A percentile compares a stretch with the other conserved stretches of the same genome.
Conservation (phyloP, 2,797 vertebrate genomes). For the Malacoraja senta region DNA sequence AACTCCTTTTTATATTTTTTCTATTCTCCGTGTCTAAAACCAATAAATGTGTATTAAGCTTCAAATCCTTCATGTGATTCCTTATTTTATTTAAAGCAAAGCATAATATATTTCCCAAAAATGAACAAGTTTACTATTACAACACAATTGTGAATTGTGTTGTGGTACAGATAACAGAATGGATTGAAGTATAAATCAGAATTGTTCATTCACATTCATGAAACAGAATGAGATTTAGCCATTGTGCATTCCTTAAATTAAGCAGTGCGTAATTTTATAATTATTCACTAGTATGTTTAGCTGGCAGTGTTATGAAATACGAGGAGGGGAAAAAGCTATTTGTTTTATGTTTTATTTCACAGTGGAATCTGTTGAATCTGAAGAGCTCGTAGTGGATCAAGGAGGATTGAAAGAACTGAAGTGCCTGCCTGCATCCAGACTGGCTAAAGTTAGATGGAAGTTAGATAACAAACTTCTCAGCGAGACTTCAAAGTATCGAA, state of each 20-base stretch:
- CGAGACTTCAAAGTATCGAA: slow-evolving; percentile 75
- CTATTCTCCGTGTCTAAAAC: background rate
- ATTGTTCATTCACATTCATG: background rate
- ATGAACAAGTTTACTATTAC: too few species aligned
- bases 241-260: background rate
- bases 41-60: background rate
- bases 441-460: slow-evolving; percentile 80
- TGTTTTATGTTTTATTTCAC: slow-evolving; percentile 7
- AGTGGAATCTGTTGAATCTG: slow-evolving; percentile 47
- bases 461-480: slow-evolving; percentile 64
- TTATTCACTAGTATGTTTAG: background rate
- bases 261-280: background rate
- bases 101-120: too few species aligned
- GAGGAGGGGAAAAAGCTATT: background rate
- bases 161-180: background rate
- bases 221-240: background rate
- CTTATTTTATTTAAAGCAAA: background rate
- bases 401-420: slow-evolving; percentile 81
- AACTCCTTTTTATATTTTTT: background rate
- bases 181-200: background rate
- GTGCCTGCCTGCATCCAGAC: slow-evolving; percentile 77
- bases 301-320: background rate
- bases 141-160: background rate
- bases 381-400: slow-evolving; percentile 67
- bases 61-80: background rate